Base-by-base conservation (phyloP, 2,888 invertebrate genomes). In the Mesopsocus fuscifrons region DNA sequence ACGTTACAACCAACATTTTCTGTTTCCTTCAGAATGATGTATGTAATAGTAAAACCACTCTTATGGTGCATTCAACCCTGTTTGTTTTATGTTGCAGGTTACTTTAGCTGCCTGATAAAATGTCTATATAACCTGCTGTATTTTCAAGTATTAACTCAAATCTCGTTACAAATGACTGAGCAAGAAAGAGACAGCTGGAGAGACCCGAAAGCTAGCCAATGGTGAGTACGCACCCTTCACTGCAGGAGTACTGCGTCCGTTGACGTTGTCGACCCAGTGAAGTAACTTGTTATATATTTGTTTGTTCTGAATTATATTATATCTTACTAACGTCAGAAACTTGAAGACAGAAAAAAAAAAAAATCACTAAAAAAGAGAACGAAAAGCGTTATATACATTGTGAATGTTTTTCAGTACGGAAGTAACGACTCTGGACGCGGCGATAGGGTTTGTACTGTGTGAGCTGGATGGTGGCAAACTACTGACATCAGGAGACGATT, bases 51-150 rank as follows among this genome's bases (percentile, higher is more conserved):
- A n/a, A 38, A 38, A 18, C 15, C 15, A 18, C 20, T 15, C 15
- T 22, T 41, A 2, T 44, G n/a, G 32, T 40, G 17, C 44, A 5
- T 13, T 3, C 18, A 26, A 34, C 26, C 3, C 17, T 44, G 2
- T 32, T 42, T 20, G 44, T 34, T 42, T 41, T 48, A 46, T 49
- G 44, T 65, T 66, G 2, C 68, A 89, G 91, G 79, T 42, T 88
- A 88, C 59, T 91, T 84, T 64, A 81, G 81, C 1, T 79, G 81
- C 57, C 75, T 91, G 54, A 83, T 91, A 2, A 80, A 82, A 59
- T 77, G 82, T 49, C 69, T 91, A 49, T 94, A 85, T 67, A 85
- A 91, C 59, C 69, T 92, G 48, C 68, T 81, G 47, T 89, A 85
- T 65, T 80, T 91, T 60, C 91, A 92, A 69, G 77, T 87, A 40